Conservation (phyloP, 2,113 vertebrate species). For the Glareola pratincola region DNA sequence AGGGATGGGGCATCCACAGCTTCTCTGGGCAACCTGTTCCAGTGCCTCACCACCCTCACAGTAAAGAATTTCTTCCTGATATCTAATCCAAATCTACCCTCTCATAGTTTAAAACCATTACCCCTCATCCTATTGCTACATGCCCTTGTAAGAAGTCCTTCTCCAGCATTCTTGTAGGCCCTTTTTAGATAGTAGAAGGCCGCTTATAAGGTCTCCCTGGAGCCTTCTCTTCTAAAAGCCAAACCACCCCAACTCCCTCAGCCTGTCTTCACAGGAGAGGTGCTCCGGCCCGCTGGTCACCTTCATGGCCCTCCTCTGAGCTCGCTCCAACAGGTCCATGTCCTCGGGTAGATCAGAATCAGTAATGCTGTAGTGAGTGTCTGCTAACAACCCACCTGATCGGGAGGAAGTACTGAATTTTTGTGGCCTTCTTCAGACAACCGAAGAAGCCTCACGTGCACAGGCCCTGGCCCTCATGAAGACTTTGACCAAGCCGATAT, state of each 20-base stretch:
- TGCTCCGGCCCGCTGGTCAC: neutral
- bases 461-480: neutral
- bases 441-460: neutral
- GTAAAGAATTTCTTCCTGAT: neutral
- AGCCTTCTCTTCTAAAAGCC: neutral
- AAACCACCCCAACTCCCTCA: neutral
- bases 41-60: neutral
- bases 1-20: neutral
- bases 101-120: neutral
- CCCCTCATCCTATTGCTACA: neutral
- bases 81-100: neutral
- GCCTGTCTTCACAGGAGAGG: neutral
- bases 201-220: neutral
- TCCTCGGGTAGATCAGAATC: neutral
- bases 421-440: neutral
- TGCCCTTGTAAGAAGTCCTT: neutral
- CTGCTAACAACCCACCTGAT: neutral
- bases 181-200: neutral
- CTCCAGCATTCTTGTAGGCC: neutral
- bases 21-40: neutral
- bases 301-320: no score
- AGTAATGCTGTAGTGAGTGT: neutral
- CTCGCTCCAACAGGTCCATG: no score
- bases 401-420: neutral
- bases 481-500: neutral